These are phyloP conservation scores for Bilobella aurantiaca DNA, from an alignment of 1,140 invertebrate species.

Conservation along the genomic window DNA sequence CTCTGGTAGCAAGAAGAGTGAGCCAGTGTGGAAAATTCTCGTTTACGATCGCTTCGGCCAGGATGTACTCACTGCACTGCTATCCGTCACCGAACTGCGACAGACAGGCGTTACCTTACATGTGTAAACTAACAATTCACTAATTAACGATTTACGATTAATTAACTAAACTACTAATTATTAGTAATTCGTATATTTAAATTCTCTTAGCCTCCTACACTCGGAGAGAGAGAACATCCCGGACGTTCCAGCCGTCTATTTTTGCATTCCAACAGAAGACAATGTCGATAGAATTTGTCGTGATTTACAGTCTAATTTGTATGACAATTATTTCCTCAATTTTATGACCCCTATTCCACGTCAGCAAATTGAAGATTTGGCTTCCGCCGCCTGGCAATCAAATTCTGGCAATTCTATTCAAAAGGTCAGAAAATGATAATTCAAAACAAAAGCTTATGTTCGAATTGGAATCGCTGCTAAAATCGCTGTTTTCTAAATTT, in stretches of 20 bases:
- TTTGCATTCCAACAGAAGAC: slow-evolving; percentile 93
- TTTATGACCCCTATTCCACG: slow-evolving; percentile 93
- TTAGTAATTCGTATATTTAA: slow-evolving; percentile 4
- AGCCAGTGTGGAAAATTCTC: slow-evolving; percentile 90
- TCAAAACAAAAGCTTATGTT: not conserved
- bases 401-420: slow-evolving; percentile 80
- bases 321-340: slow-evolving; percentile 93
- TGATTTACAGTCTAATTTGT: slow-evolving; percentile 81
- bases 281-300: slow-evolving; percentile 89
- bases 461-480: not conserved
- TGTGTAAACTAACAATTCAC: slow-evolving; percentile 53
- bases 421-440: slow-evolving; percentile 51
- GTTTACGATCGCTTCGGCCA: slow-evolving; percentile 93
- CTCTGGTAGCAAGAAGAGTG: slow-evolving; percentile 52
- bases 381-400: slow-evolving; percentile 75
- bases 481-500: slow-evolving; percentile 24
- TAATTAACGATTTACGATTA: not conserved
- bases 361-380: slow-evolving; percentile 90
- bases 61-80: slow-evolving; percentile 93
- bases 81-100: slow-evolving; percentile 89
- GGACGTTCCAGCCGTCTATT: slow-evolving; percentile 97
- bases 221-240: slow-evolving; percentile 90
- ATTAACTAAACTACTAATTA: not conserved
- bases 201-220: slow-evolving; percentile 62
- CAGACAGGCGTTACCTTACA: slow-evolving; percentile 95